Evolutionary conservation across 2,888 invertebrate species (phyloP), one percentile per base, ranked within the genome.

Genomic region (Torymus texanus): DNA sequence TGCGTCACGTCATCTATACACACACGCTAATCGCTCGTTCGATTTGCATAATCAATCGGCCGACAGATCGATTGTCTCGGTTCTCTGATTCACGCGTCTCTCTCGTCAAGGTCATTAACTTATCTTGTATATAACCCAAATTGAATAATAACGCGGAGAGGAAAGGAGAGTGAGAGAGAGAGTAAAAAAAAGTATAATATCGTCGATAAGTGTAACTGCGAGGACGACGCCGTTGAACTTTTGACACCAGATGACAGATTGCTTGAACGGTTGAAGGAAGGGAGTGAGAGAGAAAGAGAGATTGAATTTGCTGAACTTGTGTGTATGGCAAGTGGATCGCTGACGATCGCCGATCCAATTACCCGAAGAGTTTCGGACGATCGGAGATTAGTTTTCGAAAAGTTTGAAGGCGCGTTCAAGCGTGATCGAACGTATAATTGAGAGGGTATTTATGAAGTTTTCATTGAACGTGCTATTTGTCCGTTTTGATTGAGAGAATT

Each of bases 181-280:
- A 71, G 41, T n/a, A n/a, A 67, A 63, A 53, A 65, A 59, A 72
- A 66, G 29, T 13, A 61, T 21, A 51, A 24, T 41, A 29, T 56
- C 62, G 75, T 68, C 70, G 70, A 68, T 24, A 55, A 29, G 41
- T n/a, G 58, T 41, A 41, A 41, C 58, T 24, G 21, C 21, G 29
- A 41, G 16, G 10, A 24, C 63, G 66, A 66, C 65, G 74, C 21
- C 76, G 76, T 63, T 77, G 79, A 81, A 81, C 81, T 81, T 79
- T 79, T 79, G 79, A 78, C 81, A 58, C 62, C 10, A 62, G 66
- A 71, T 76, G 80, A 80, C 80, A 78, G 78, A 80, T 77, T 73
- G 59, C 59, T 75, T 53, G 50, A 68, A 63, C 41, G 41, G 41
- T 41, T 41, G 41, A 41, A 41, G 41, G 8, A 41, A 41, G 41